Percentiles rank a stretch among this genome's conserved stretches.
phyloP scores from a whole-genome alignment of 2,113 vertebrate species.

The Paramisgurnus dabryanus region DNA sequence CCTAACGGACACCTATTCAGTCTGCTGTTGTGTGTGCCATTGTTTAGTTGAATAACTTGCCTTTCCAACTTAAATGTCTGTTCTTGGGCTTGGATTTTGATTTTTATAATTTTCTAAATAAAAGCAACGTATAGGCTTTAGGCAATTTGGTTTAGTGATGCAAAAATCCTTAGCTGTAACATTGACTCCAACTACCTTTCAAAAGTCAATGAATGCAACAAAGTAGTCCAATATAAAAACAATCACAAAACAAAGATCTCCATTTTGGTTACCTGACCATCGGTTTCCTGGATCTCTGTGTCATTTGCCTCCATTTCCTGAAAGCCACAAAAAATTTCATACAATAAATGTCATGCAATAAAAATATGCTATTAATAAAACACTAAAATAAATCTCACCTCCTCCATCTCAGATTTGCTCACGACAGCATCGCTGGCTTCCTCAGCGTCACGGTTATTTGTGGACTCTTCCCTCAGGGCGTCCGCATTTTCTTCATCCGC shows the following conservation, averaged over 20 bases:
- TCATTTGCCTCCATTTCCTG: conserved; percentile 49
- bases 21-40: too few species aligned
- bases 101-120: too few species aligned
- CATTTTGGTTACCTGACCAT: conserved; percentile 44
- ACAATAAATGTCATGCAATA: neutral
- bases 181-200: too few species aligned
- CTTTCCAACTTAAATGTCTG: too few species aligned
- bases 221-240: neutral
- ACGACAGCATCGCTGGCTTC: conserved; percentile 49
- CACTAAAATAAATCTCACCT: conserved; percentile 58
- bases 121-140: too few species aligned
- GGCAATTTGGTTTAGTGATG: too few species aligned
- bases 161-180: too few species aligned
- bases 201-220: too few species aligned
- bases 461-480: conserved; percentile 67
- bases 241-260: neutral
- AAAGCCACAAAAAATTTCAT: conserved; percentile 7
- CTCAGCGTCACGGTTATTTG: conserved; percentile 60
- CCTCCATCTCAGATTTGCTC: conserved; percentile 60
- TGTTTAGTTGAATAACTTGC: too few species aligned
- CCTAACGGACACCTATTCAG: too few species aligned
- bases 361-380: neutral
- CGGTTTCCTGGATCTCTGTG: conserved; percentile 35
- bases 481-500: conserved; percentile 69
- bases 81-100: too few species aligned